These are phyloP conservation scores for Polydrusus cervinus DNA, from an alignment of 2,888 invertebrate genomes.

Conservation along the genomic window DNA sequence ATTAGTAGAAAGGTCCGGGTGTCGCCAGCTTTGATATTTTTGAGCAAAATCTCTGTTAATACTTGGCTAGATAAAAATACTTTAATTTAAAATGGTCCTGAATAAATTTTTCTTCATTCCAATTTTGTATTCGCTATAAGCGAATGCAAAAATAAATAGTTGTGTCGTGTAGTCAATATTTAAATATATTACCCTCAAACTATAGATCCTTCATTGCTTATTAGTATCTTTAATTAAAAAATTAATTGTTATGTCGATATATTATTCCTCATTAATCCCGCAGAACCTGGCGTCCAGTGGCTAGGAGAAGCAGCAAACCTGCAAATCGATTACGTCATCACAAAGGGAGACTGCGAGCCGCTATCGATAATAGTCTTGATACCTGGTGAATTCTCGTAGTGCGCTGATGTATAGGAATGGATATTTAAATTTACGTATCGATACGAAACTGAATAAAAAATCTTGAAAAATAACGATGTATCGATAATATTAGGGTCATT, in stretches of 20 bases:
- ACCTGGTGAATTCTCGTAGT: constrained; percentile 3
- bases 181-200: too few species aligned
- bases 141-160: too few species aligned
- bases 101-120: too few species aligned
- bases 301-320: constrained; percentile 15
- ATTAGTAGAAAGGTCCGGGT: too few species aligned
- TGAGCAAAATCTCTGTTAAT: too few species aligned
- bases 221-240: neutral
- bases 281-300: constrained; percentile 15
- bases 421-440: neutral
- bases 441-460: neutral
- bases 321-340: constrained; percentile 31
- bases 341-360: constrained; percentile 10
- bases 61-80: too few species aligned
- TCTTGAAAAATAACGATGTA: neutral
- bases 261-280: constrained; percentile 1
- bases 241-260: neutral
- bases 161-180: too few species aligned
- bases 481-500: neutral
- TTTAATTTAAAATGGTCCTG: too few species aligned
- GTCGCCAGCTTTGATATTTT: too few species aligned
- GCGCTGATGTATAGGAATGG: neutral
- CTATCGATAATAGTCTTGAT: constrained; percentile 21
- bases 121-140: too few species aligned
- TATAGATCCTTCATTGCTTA: neutral